Evolutionary conservation across 2,797 vertebrate genomes (phyloP).

Genomic region (Trachurus trachurus): DNA sequence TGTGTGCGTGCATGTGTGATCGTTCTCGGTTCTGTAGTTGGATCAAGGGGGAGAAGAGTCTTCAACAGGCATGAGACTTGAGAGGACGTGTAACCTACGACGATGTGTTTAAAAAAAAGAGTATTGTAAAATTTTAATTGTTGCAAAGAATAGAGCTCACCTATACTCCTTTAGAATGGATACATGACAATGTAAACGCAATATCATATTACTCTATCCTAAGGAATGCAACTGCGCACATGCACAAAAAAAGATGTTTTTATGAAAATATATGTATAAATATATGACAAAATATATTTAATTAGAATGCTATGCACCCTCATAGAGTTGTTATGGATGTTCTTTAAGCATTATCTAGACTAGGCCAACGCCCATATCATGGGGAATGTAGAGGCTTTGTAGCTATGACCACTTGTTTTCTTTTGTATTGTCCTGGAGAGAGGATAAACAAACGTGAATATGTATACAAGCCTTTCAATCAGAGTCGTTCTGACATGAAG

Average conservation of each 20-base stretch:
- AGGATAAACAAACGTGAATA: slow-evolving; percentile 84
- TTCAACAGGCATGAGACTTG: slow-evolving; percentile 67
- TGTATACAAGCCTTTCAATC: slow-evolving; percentile 90
- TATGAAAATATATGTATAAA: slow-evolving; percentile 90
- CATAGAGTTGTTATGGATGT: slow-evolving; percentile 93
- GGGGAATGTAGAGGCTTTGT: slow-evolving; percentile 96
- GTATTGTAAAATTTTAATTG: slow-evolving; percentile 86
- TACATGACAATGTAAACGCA: slow-evolving; percentile 90
- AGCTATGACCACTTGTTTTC: slow-evolving; percentile 93
- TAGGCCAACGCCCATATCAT: slow-evolving; percentile 91
- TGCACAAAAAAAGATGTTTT: slow-evolving; percentile 89
- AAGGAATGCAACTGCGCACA: slow-evolving; percentile 92
- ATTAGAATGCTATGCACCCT: slow-evolving; percentile 93
- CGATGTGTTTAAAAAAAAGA: slow-evolving; percentile 76
- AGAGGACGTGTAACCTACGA: slow-evolving; percentile 75
- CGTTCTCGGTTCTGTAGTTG: slow-evolving; percentile 44
- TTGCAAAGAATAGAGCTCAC: slow-evolving; percentile 86
- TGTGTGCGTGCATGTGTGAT: slow-evolving; percentile 20
- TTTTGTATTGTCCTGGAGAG: slow-evolving; percentile 92
- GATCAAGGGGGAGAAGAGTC: slow-evolving; percentile 41
- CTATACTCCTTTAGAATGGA: slow-evolving; percentile 90
- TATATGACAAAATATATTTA: slow-evolving; percentile 89
- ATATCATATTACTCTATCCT: slow-evolving; percentile 90
- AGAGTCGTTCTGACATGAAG: slow-evolving; percentile 86
- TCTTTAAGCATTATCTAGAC: slow-evolving; percentile 88